Base-by-base conservation (phyloP, 2,888 invertebrate genomes). In the Cylloceria caligata region DNA sequence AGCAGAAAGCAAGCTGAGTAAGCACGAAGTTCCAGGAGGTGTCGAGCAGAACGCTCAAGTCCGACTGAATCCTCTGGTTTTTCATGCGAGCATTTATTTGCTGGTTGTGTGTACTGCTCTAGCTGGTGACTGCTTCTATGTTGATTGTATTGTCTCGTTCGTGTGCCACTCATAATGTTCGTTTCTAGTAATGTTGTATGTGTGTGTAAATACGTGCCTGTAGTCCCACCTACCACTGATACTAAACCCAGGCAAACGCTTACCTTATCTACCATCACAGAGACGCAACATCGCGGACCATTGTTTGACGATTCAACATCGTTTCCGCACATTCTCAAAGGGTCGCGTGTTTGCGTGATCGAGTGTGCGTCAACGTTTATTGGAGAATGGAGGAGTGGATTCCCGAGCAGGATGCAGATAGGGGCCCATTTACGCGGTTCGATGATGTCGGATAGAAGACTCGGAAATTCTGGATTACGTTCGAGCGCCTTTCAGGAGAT, bases 71-170 rank as follows among this genome's bases (percentile, higher is more conserved):
- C 39, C 67, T 57, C 47, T 55, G 52, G 45, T 75, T 80, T 77
- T 71, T 62, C 67, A 67, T 72, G 57, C 68, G 49, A 68, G 77
- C 78, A 75, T 83, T 83, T 84, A 84, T 84, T 80, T 45, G 49
- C 60, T 68, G 45, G 60, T 72, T 64, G 52, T 73, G 65, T 72
- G 52, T 42, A 16, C 60, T 55, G 57, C 64, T 72, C 62, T 65
- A 49, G 34, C 73, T 69, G 49, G 39, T 36, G 49, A 47, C 68
- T 39, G 52, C 16, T 47, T 71, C 36, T 69, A 36, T 30, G 69
- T 71, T 75, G 71, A 69, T 69, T 72, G 67, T 67, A 64, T 73
- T 78, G 71, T 39, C 73, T 62, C 73, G 45, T 39, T 60, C 34
- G 2, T n/a, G 24, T 45, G 34, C 45, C n/a, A 4, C 45, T 45